Evolutionary conservation across 2,888 invertebrate species (phyloP), one percentile per base, ranked within the genome.

Genomic region (Hyposoter dolosus): DNA sequence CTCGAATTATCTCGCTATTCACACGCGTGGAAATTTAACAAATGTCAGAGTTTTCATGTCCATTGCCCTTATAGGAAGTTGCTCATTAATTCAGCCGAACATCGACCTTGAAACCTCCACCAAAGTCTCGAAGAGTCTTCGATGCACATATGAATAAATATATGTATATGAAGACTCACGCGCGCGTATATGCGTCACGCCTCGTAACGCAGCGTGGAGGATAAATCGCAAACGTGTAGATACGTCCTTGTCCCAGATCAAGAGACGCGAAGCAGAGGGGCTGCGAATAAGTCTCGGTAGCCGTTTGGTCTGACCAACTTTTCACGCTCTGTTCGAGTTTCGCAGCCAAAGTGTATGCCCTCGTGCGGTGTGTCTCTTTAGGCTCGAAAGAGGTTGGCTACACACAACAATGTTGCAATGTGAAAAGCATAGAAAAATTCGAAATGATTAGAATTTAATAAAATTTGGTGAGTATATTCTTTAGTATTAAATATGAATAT

Each of bases 201-300:
- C 47, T 50, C 77, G 60, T 68, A 79, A 40, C 40, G 5, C 74
- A 43, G 50, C 66, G 53, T 74, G 17, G 56, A 66, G 77, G 63
- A 75, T 78, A 83, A 86, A 86, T 83, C 63, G 69, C 66, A 80
- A 65, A 60, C 56, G 68, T 77, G 83, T 86, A 83, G 77, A 81
- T 74, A 83, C 91, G 93, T 93, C 93, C 93, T 93, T 93, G 93
- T 91, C 92, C 93, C 90, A 91, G 91, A 91, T 93, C 85, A 75
- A 86, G 80, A 75, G 75, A 65, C 72, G 69, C 53, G 28, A 32
- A 35, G 35, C 35, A 35, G 68, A 68, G 53, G 69, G 47, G 84
- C 87, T 89, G 91, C 89, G 90, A 90, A 90, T 90, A 91, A 89
- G 83, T 87, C 88, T 69, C 43, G 72, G 63, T 72, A 78, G 82